phyloP scores from a whole-genome alignment of 2,113 vertebrate genomes.

The Centrocercus urophasianus region DNA sequence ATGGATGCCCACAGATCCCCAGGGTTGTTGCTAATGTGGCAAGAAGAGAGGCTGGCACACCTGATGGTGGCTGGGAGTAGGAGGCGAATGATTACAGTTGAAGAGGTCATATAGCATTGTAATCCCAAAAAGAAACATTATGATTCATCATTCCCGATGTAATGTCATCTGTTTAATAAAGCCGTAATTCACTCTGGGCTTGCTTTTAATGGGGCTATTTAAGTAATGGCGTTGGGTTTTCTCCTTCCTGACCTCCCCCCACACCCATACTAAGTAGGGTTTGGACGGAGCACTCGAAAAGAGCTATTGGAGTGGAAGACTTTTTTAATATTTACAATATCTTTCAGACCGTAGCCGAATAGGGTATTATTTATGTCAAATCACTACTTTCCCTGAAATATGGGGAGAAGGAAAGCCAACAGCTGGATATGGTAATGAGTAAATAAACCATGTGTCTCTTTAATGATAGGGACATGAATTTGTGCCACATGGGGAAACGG shows the following conservation, averaged over 20 bases:
- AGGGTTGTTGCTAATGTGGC: slow-evolving; percentile 11
- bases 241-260: neutral
- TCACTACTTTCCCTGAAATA: slow-evolving; percentile 71
- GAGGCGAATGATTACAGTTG: slow-evolving; percentile 70
- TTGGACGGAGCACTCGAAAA: slow-evolving; percentile 31
- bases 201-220: slow-evolving; percentile 76
- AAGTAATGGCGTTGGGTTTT: slow-evolving; percentile 53
- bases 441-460: slow-evolving; percentile 75
- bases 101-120: slow-evolving; percentile 64
- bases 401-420: slow-evolving; percentile 69
- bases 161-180: slow-evolving; percentile 79
- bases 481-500: slow-evolving; percentile 22
- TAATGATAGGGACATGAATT: slow-evolving; percentile 74
- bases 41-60: slow-evolving; percentile 52
- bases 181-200: slow-evolving; percentile 66
- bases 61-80: slow-evolving; percentile 47
- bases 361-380: slow-evolving; percentile 75
- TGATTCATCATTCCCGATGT: slow-evolving; percentile 77
- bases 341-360: slow-evolving; percentile 58
- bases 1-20: neutral
- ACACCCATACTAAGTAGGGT: slow-evolving; percentile 43
- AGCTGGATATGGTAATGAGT: slow-evolving; percentile 77
- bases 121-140: slow-evolving; percentile 73
- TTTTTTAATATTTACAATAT: slow-evolving; percentile 63
- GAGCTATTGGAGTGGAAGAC: slow-evolving; percentile 46